These are phyloP conservation scores for Popillia japonica DNA, from an alignment of 1,140 invertebrate species.

Conservation along the genomic window DNA sequence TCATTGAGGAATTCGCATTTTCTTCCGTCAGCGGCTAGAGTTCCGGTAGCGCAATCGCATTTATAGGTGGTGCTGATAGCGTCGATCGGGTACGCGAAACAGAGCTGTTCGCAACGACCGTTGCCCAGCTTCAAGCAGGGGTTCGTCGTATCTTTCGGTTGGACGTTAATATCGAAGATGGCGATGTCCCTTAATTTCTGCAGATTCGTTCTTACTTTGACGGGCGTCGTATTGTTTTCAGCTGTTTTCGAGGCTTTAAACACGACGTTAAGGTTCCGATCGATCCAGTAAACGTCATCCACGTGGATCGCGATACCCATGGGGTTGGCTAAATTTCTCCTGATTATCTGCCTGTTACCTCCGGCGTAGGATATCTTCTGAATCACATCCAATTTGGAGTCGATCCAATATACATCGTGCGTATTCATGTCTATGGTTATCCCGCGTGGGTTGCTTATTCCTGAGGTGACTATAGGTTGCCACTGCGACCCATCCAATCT, in stretches of 20 bases:
- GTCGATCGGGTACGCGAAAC: constrained; percentile 84
- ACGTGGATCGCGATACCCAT: constrained; percentile 91
- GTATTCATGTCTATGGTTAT: constrained; percentile 93
- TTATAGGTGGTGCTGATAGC: constrained; percentile 60
- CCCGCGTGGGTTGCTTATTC: constrained; percentile 90
- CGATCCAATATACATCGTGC: constrained; percentile 97
- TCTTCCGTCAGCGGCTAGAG: constrained; percentile 66
- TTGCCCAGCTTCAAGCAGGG: constrained; percentile 79
- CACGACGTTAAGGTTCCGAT: constrained; percentile 89
- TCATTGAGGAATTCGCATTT: constrained; percentile 86
- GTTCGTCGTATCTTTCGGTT: constrained; percentile 81
- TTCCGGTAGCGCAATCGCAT: constrained; percentile 93
- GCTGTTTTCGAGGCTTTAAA: constrained; percentile 84
- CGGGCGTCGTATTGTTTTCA: constrained; percentile 71
- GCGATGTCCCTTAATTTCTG: constrained; percentile 87
- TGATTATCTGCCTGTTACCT: constrained; percentile 81
- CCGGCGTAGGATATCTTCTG: constrained; percentile 87
- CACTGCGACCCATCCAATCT: constrained; percentile 90
- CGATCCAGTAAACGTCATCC: constrained; percentile 93
- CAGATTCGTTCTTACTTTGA: constrained; percentile 80
- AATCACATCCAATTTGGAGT: constrained; percentile 91
- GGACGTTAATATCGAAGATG: constrained; percentile 88
- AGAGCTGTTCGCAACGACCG: constrained; percentile 92
- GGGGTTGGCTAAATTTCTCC: constrained; percentile 91
- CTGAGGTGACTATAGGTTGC: constrained; percentile 86